Evolutionary conservation across 2,797 vertebrate genomes (phyloP), one percentile per base, ranked within the genome.

Genomic region (Selene dorsalis): DNA sequence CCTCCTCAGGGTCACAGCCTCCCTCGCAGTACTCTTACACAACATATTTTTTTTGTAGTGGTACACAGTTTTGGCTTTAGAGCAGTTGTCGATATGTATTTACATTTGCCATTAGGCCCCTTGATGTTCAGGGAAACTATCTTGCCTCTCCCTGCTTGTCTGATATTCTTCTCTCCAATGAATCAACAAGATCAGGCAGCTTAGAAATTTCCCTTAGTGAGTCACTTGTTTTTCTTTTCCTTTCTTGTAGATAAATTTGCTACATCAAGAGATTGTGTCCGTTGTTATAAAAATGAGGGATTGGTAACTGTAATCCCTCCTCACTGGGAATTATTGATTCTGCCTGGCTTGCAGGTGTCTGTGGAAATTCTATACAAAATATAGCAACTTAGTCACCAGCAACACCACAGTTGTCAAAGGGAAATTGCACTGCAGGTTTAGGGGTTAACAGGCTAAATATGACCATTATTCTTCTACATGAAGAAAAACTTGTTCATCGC

Each of bases 1-100:
- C 57, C 59, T 66, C 69, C 13, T 60, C 20, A 13, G 58, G 75
- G 64, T 90, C 79, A 58, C 55, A 82, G 74, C 68, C 79, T 73
- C 38, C 45, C 35, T 80, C 17, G 4, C 61, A 50, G 16, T 80
- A 63, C 74, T 81, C 62, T 66, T 61, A 43, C 56, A 75, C 38
- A 48, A n/a, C 7, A 32, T 0, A 45, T 50, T 73, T 53, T n/a
- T n/a, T 28, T 26, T 56, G n/a, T 43, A 16, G 30, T 13, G 17
- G 20, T 47, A 11, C 35, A 17, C 50, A 64, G 41, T 45, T 58
- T 68, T 63, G 48, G 47, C 74, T 52, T 32, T 56, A 22, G 4
- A 35, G 53, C 71, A 77, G 60, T 59, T 80, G 64, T 43, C 47
- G 61, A 82, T 60, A 32, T 68, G 48, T 60, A 59, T 73, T 63